A percentile compares a stretch with the other conserved stretches of the same genome.
phyloP scores from a whole-genome alignment of 2,113 vertebrate genomes.

The Riparia riparia region DNA sequence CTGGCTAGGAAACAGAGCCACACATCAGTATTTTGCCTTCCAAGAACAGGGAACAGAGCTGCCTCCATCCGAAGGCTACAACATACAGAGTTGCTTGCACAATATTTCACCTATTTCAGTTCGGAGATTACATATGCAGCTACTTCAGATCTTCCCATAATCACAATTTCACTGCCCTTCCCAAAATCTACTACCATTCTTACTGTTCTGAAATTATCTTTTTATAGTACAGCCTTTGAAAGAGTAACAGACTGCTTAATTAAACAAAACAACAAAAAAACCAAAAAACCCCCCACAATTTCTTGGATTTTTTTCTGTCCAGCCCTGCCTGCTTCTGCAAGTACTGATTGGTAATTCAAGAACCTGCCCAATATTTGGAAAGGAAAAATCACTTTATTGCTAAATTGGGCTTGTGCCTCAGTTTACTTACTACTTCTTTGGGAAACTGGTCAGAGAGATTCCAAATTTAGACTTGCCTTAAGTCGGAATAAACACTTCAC shows the following conservation, averaged over 20 bases:
- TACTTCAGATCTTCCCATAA: background rate
- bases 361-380: background rate
- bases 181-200: background rate
- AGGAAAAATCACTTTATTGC: background rate
- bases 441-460: background rate
- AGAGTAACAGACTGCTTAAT: background rate
- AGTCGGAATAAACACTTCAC: background rate
- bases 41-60: background rate
- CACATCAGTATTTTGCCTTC: background rate
- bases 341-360: background rate
- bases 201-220: background rate
- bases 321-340: background rate
- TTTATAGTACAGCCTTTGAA: background rate
- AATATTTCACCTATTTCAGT: background rate
- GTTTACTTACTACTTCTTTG: background rate
- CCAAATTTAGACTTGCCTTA: background rate
- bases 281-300: too few relatives aligned
- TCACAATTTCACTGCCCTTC: background rate
- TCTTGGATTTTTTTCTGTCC: background rate
- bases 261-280: background rate
- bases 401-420: background rate
- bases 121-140: background rate
- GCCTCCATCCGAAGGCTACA: background rate
- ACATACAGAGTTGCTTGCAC: background rate
- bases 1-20: conserved; percentile 47